A percentile compares a stretch with the other conserved stretches of the same genome.
Evolutionary conservation across 2,797 vertebrate species (phyloP).

Genomic region (Avahi laniger): DNA sequence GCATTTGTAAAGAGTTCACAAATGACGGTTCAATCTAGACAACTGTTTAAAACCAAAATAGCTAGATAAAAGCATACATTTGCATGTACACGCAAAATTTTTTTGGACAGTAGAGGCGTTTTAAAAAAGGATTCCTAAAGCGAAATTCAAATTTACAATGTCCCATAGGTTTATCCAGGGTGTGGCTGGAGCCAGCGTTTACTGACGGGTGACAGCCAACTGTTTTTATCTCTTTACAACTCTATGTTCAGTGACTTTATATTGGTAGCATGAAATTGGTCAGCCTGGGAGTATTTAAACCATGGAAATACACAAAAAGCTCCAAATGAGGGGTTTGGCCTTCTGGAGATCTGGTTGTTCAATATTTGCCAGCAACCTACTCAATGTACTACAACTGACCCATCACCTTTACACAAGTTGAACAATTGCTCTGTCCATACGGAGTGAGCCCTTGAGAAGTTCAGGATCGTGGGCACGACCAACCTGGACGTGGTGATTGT

Average conservation of each 20-base stretch:
- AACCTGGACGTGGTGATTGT: not conserved
- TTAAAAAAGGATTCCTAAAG: not conserved
- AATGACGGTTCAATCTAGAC: conserved; percentile 36
- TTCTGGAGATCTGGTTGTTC: not conserved
- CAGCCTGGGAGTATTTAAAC: not conserved
- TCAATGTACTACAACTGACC: not conserved
- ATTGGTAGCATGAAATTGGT: not conserved
- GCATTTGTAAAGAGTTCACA: conserved; percentile 7
- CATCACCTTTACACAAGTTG: not conserved
- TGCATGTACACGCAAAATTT: not conserved
- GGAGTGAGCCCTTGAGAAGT: not conserved
- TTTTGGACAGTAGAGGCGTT: not conserved
- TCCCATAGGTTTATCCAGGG: not conserved
- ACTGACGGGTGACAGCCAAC: not conserved
- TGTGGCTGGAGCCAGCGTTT: not conserved
- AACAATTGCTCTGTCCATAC: not conserved
- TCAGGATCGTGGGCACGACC: not conserved
- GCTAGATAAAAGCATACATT: not conserved
- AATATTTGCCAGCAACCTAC: not conserved
- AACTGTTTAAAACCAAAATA: conserved; percentile 42
- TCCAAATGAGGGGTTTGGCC: not conserved
- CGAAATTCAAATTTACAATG: not conserved
- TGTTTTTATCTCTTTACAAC: not conserved
- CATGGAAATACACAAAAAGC: not conserved
- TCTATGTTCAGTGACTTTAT: not conserved